Conservation (phyloP, 2,113 vertebrate genomes). For the Paraplagusia blochii region DNA sequence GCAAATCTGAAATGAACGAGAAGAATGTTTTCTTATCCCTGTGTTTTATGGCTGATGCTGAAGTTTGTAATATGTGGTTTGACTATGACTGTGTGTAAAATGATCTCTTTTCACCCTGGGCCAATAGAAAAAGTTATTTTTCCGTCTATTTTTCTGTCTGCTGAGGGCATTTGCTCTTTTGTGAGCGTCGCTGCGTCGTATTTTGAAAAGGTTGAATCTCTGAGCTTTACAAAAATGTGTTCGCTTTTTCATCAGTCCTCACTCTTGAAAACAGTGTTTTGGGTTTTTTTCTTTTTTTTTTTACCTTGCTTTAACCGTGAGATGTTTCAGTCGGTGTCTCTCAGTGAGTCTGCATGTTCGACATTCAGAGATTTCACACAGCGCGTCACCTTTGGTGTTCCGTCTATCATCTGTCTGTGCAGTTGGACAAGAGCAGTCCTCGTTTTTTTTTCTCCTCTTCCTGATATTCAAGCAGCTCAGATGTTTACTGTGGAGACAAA, state of each 20-base stretch:
- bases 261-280: slow-evolving; percentile 6
- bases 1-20: neutral
- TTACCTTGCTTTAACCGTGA: neutral
- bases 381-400: no score
- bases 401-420: no score
- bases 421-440: no score
- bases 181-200: slow-evolving; percentile 9
- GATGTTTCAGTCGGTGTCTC: neutral
- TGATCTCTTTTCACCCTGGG: slow-evolving; percentile 32
- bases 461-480: no score
- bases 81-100: slow-evolving; percentile 3
- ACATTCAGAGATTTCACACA: no score
- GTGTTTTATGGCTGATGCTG: no score
- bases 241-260: slow-evolving; percentile 11
- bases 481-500: no score
- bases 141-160: slow-evolving; percentile 8
- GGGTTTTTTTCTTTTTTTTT: no score
- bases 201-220: slow-evolving; percentile 13
- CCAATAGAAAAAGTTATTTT: slow-evolving; percentile 28
- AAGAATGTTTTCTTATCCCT: no score
- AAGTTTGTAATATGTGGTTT: no score
- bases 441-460: no score
- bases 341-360: neutral
- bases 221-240: neutral
- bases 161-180: slow-evolving; percentile 13